Conservation (phyloP, 2,797 vertebrate genomes). For the Podarcis siculus region DNA sequence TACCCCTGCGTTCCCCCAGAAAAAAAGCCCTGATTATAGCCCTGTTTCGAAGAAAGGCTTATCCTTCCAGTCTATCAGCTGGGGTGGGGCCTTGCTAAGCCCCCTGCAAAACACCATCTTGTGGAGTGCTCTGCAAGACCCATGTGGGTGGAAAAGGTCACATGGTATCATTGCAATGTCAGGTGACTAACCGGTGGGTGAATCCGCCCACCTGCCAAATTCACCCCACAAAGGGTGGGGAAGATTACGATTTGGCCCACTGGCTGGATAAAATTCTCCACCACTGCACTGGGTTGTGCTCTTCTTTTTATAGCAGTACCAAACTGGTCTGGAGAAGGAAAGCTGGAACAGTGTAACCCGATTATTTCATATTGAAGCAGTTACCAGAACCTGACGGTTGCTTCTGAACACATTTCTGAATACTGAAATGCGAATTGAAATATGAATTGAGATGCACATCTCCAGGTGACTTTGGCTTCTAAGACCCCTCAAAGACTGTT, state of each 20-base stretch:
- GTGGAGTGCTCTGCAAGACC: no score
- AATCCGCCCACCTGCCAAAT: no score
- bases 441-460: background rate
- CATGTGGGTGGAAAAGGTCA: no score
- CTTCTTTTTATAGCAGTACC: background rate
- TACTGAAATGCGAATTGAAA: background rate
- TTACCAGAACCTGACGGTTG: background rate
- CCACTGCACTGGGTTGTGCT: background rate
- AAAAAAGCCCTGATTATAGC: background rate
- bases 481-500: conserved; percentile 26
- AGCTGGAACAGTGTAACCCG: background rate
- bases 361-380: background rate
- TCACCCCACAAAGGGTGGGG: no score
- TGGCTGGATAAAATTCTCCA: no score
- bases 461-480: conserved; percentile 15
- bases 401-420: conserved; percentile 10
- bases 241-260: no score
- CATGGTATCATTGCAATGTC: no score
- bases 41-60: background rate
- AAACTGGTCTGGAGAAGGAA: background rate
- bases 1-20: no score
- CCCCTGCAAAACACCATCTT: no score
- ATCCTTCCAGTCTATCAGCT: background rate
- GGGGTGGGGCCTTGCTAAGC: no score
- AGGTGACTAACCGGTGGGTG: no score